Percentiles rank a stretch among this genome's conserved stretches.
Evolutionary conservation across 1,140 invertebrate genomes (phyloP).

Genomic region (Ctenoplectra terminalis): DNA sequence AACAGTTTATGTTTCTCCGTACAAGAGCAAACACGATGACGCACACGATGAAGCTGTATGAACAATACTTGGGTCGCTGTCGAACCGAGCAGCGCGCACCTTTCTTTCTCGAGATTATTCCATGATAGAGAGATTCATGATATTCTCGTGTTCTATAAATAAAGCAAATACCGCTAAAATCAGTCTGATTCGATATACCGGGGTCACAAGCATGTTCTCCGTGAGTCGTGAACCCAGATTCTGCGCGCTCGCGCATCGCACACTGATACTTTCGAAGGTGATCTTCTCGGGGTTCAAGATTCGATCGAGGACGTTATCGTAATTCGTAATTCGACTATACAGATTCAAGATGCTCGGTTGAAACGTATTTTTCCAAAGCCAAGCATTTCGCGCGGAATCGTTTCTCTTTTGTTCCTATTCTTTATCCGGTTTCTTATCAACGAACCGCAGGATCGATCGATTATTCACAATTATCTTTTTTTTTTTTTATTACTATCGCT

Average conservation of each 20-base stretch:
- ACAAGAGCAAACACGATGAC: slow-evolving; percentile 32
- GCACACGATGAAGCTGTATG: slow-evolving; percentile 24
- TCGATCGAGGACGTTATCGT: not conserved
- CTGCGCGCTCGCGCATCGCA: not conserved
- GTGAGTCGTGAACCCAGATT: slow-evolving; percentile 35
- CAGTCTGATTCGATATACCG: slow-evolving; percentile 64
- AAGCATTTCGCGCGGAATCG: not conserved
- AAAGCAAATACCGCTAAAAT: slow-evolving; percentile 61
- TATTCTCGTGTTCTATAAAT: slow-evolving; percentile 47
- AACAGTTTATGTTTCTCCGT: slow-evolving; percentile 17
- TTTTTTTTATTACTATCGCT: too few relatives aligned
- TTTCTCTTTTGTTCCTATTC: not conserved
- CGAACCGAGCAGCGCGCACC: not conserved
- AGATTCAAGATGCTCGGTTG: not conserved
- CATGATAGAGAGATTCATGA: slow-evolving; percentile 28
- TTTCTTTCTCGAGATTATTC: slow-evolving; percentile 34
- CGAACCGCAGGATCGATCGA: not conserved
- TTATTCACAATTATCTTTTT: not conserved
- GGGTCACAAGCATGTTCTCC: slow-evolving; percentile 33
- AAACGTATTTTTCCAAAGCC: too few relatives aligned
- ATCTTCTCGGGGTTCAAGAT: not conserved
- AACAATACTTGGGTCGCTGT: slow-evolving; percentile 22
- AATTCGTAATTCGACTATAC: slow-evolving; percentile 2
- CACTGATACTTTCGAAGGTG: slow-evolving; percentile 17
- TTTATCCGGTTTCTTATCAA: not conserved